Evolutionary conservation across 2,888 invertebrate species (phyloP), one percentile per base, ranked within the genome.

Genomic region (Dryocosmus kuriphilus): DNA sequence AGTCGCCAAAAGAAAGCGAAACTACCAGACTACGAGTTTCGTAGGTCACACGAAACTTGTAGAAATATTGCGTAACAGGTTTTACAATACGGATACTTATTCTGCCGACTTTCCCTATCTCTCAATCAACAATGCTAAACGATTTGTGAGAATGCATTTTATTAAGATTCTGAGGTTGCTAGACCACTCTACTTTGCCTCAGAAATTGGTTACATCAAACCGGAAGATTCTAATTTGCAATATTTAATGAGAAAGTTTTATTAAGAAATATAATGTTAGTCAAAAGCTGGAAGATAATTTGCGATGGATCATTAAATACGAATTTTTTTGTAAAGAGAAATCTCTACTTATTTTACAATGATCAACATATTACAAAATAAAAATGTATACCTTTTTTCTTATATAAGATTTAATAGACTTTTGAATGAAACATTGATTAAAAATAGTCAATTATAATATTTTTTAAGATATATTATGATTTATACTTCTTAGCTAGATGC

Each of bases 61-160:
- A 82, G 84, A 81, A 82, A 84, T 78, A 78, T 88, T 88, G 81
- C 83, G 85, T 84, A 88, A 86, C 75, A 67, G 55, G 75, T 79
- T 84, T 81, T 81, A 82, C 83, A 83, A 82, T 80, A 82, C 83
- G 79, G 87, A 86, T 81, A 85, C 82, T 84, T 79, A 82, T 76
- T 46, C 63, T 24, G 22, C 14, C 30, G 46, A 77, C 62, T 67
- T 51, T 76, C 65, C 55, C 32, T 76, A 71, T 46, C 57, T 60
- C 19, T 65, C 38, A 76, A 65, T 76, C 76, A 65, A 55, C 76
- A 76, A 76, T 76, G 55, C 22, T 32, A 46, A 46, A 11, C 14
- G 19, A 51, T n/a, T n/a, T 61, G 32, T 46, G 30, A 32, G 41
- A 57, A 22, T 22, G 76, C 57, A 74, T 76, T 73, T 51, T 30